phyloP scores from a whole-genome alignment of 2,888 invertebrate genomes.

The Brassicogethes aeneus region DNA sequence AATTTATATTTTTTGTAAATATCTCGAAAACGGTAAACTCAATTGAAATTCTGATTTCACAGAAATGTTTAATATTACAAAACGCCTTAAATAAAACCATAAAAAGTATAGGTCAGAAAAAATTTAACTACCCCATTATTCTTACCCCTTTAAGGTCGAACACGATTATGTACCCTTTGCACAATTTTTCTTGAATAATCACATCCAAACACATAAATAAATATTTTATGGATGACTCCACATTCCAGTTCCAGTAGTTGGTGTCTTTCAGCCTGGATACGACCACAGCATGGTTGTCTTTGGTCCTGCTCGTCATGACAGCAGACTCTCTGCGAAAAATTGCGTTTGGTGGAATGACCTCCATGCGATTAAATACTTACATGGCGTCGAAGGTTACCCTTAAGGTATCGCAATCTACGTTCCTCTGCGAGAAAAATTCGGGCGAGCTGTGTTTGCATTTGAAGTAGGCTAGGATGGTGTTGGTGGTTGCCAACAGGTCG shows the following conservation, averaged over 20 bases:
- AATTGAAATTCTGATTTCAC: too few relatives aligned
- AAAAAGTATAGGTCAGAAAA: too few relatives aligned
- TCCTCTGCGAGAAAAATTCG: constrained; percentile 54
- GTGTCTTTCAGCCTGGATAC: constrained; percentile 22
- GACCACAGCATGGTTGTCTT: constrained; percentile 22
- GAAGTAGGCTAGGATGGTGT: constrained; percentile 56
- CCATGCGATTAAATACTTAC: constrained; percentile 39
- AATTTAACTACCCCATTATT: too few relatives aligned
- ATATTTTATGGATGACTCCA: constrained; percentile 21
- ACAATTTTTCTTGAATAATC: constrained; percentile 18
- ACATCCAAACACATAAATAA: constrained; percentile 18
- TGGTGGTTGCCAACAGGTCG: constrained; percentile 48
- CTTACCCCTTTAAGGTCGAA: constrained; percentile 25
- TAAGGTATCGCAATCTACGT: constrained; percentile 36
- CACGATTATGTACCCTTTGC: constrained; percentile 20
- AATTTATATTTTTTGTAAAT: too few relatives aligned
- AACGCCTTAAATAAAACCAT: too few relatives aligned
- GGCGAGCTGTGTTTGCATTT: constrained; percentile 48
- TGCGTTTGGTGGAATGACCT: background rate
- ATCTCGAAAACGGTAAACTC: too few relatives aligned
- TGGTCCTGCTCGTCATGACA: constrained; percentile 23
- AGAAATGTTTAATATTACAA: too few relatives aligned
- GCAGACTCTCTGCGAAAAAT: constrained; percentile 16
- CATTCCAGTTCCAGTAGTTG: constrained; percentile 23
- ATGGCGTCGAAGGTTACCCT: constrained; percentile 43